A percentile compares a stretch with the other conserved stretches of the same genome.
Evolutionary conservation across 2,113 vertebrate genomes (phyloP).

Genomic region (Nipponia nippon): DNA sequence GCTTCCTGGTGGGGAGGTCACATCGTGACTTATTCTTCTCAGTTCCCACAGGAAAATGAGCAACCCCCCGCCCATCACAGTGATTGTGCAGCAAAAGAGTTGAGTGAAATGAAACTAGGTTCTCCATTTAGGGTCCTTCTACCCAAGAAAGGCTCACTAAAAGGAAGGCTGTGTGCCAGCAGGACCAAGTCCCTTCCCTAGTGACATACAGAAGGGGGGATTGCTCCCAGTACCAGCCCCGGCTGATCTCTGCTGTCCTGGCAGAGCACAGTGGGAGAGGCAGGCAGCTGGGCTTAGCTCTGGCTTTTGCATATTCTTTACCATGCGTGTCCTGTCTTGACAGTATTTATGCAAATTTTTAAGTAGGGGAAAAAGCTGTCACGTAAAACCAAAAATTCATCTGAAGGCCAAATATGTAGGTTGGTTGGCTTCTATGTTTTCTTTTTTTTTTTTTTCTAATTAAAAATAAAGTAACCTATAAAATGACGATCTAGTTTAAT

Average conservation of each 20-base stretch:
- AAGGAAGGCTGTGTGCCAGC: background rate
- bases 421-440: slow-evolving; percentile 28
- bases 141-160: background rate
- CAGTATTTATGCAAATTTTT: slow-evolving; percentile 53
- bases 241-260: background rate
- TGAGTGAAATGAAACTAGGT: background rate
- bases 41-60: background rate
- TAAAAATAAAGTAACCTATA: slow-evolving; percentile 34
- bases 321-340: slow-evolving; percentile 55
- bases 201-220: background rate
- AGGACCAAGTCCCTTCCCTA: background rate
- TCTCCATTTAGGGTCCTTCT: background rate
- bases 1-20: background rate
- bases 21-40: background rate
- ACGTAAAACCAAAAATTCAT: slow-evolving; percentile 43
- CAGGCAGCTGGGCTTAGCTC: background rate
- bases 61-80: background rate
- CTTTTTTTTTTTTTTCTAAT: background rate
- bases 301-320: slow-evolving; percentile 26
- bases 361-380: slow-evolving; percentile 49
- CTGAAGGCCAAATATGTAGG: slow-evolving; percentile 59
- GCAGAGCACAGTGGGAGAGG: slow-evolving; percentile 14
- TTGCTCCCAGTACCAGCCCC: background rate
- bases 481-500: slow-evolving; percentile 36
- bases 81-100: background rate